A percentile compares a stretch with the other conserved stretches of the same genome.
phyloP scores from a whole-genome alignment of 1,140 invertebrate genomes.

The Drosophila punjabiensis region DNA sequence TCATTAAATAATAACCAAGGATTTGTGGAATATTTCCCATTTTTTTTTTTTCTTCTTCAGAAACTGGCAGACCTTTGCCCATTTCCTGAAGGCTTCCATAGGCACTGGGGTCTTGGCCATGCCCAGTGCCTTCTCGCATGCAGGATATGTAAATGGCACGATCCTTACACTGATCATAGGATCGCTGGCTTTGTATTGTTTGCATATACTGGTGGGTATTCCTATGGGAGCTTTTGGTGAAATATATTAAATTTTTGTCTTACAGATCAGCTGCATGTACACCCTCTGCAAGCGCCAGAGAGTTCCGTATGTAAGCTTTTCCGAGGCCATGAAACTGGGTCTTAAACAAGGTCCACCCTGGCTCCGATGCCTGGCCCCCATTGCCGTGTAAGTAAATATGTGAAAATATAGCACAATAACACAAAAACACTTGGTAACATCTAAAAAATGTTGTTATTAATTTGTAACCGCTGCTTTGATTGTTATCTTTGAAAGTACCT shows the following conservation, averaged over 20 bases:
- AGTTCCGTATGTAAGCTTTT: conserved; percentile 88
- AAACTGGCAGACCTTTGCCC: conserved; percentile 89
- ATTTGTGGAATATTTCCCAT: background rate
- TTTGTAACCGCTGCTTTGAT: conserved; percentile 3
- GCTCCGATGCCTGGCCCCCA: conserved; percentile 86
- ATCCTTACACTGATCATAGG: conserved; percentile 88
- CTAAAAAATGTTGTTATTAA: background rate
- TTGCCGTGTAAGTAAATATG: conserved; percentile 86
- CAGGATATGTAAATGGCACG: conserved; percentile 89
- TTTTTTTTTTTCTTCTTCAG: conserved; percentile 73
- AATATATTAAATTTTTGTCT: background rate
- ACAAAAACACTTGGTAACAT: conserved; percentile 1
- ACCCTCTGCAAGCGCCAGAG: conserved; percentile 86
- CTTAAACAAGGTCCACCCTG: conserved; percentile 87
- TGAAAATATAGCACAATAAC: background rate
- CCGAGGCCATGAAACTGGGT: conserved; percentile 88
- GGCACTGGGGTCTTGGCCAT: conserved; percentile 94
- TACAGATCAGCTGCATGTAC: conserved; percentile 87
- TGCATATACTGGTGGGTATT: conserved; percentile 88
- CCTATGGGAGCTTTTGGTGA: background rate
- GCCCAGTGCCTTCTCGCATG: conserved; percentile 90
- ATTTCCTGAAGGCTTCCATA: conserved; percentile 90
- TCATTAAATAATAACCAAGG: conserved; percentile 7
- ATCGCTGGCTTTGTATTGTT: conserved; percentile 88
- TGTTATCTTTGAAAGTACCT: conserved; percentile 28